phyloP scores from a whole-genome alignment of 2,888 invertebrate species.

The Lypha dubia region DNA sequence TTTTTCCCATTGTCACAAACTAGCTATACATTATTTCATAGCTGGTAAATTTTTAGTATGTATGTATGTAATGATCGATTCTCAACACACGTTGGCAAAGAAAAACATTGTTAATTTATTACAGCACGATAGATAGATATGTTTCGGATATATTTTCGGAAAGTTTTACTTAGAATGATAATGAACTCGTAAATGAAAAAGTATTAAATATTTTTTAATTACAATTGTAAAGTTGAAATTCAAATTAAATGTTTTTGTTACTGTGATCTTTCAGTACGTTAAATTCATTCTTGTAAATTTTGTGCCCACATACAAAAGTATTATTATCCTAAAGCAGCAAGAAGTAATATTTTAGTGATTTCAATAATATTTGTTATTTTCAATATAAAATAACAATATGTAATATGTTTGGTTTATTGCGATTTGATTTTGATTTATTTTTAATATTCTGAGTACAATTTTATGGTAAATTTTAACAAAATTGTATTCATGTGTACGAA shows the following conservation, averaged over 20 bases:
- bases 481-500: neutral
- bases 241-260: neutral
- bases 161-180: neutral
- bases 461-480: neutral
- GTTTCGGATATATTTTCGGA: too few species aligned
- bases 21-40: neutral
- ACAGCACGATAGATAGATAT: neutral
- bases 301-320: neutral
- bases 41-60: neutral
- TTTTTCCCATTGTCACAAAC: neutral
- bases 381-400: neutral
- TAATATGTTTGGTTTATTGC: neutral
- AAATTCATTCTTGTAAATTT: neutral
- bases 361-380: neutral
- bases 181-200: neutral
- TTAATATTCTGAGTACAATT: neutral
- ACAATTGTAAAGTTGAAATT: neutral
- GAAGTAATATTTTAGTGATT: too few species aligned
- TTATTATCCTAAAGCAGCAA: neutral
- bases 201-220: neutral
- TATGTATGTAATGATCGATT: neutral
- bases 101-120: neutral
- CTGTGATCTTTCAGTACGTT: neutral
- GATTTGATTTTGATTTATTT: neutral
- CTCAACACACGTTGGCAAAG: neutral